Base-by-base conservation (phyloP, 2,888 invertebrate species). In the Epicampocera succincta region DNA sequence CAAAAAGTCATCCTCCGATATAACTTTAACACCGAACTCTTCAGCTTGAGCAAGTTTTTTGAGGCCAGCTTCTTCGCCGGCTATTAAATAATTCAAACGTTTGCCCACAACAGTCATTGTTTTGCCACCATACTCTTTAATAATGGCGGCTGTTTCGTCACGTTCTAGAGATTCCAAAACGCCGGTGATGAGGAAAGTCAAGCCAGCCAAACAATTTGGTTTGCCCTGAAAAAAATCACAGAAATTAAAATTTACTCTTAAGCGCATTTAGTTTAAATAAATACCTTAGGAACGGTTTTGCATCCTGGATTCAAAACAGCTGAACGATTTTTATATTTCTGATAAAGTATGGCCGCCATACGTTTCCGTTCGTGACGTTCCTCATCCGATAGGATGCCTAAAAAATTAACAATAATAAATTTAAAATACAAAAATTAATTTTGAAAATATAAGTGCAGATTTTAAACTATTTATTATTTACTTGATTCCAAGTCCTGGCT, bases 81-180 rank as follows among this genome's bases (percentile, higher is more conserved):
- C 93, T 21, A 98, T 92, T 1, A 98, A 89, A 90, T 96, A 98
- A 85, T 94, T 94, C 84, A 94, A 95, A 92, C 95, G 96, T 87
- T 93, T 94, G 78, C 97, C 96, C 19, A 98, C 92, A 52, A 93
- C 91, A 48, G 92, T 93, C 80, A 96, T 95, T 1, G 96, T 93
- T 87, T 94, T 93, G 0, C 98, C 98, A 0, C 98, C 97, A 89
- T 95, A 95, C 85, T 94, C 94, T 74, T 93, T 94, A 13, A 98
- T 94, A 6, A 97, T 92, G 0, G 93, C 93, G 42, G 93, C 93
- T 4, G 95, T 93, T 86, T 97, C 97, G 5, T 97, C 96, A 13
- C 96, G 93, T 86, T 97, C 97, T 85, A 98, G 92, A 0, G 97
- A 97, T 87, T 98, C 97, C 56, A 97, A 91, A 1, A 98, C 95